Percentiles rank a stretch among this genome's conserved stretches.
phyloP scores from a whole-genome alignment of 2,113 vertebrate genomes.

The Corythoichthys haematopterus region DNA sequence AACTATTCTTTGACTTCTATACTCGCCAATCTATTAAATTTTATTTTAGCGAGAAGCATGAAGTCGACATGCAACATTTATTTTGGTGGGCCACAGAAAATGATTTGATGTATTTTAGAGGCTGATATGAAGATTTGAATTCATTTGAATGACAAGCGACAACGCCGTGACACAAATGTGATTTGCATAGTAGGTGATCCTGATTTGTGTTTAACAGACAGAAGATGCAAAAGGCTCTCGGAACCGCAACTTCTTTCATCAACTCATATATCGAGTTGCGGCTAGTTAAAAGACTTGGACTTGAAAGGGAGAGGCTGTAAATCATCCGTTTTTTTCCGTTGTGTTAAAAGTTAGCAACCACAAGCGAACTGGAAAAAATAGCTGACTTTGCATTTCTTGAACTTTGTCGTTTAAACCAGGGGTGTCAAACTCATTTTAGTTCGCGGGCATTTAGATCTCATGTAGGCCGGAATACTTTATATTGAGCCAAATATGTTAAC shows the following conservation, averaged over 20 bases:
- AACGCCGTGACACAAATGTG: not conserved
- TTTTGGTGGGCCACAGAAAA: too few species aligned
- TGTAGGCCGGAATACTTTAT: too few species aligned
- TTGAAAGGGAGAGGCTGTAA: constrained; percentile 20
- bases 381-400: not conserved
- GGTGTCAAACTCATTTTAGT: too few species aligned
- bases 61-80: too few species aligned
- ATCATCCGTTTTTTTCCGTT: constrained; percentile 4
- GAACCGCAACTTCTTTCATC: not conserved
- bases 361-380: constrained; percentile 2
- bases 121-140: not conserved
- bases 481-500: too few species aligned
- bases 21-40: too few species aligned
- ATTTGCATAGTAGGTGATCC: not conserved
- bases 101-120: not conserved
- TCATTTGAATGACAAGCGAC: not conserved
- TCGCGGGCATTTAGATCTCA: too few species aligned
- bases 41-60: too few species aligned
- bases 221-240: not conserved
- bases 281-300: constrained; percentile 18
- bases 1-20: too few species aligned
- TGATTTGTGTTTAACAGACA: not conserved
- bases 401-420: not conserved
- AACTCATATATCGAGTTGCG: too few species aligned
- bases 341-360: not conserved